These are phyloP conservation scores for Myiagra hebetior DNA, from an alignment of 2,113 vertebrate genomes.

Conservation along the genomic window DNA sequence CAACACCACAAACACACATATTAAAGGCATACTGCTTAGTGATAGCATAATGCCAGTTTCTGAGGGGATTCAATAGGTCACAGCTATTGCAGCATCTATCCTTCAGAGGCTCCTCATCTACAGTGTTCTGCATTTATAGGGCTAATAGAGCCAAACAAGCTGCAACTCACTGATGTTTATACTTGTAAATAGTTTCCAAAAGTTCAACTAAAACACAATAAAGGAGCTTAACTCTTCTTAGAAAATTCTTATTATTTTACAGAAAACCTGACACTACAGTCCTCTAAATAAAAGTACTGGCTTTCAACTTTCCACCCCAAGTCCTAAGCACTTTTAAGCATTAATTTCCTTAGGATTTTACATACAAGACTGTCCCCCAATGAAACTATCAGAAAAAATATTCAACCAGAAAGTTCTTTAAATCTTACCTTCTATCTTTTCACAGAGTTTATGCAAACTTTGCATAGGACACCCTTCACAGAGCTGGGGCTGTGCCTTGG, in stretches of 20 bases:
- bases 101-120: neutral
- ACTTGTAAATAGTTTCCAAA: neutral
- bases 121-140: neutral
- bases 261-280: neutral
- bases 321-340: neutral
- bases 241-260: neutral
- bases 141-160: neutral
- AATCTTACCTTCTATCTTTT: slow-evolving; percentile 89
- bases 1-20: neutral
- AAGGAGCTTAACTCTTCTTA: neutral
- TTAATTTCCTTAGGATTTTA: neutral
- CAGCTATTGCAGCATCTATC: neutral
- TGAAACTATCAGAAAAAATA: neutral
- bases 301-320: neutral
- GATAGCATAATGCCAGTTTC: neutral
- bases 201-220: neutral
- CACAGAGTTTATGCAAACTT: slow-evolving; percentile 89
- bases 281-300: neutral
- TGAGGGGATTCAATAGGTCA: neutral
- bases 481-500: slow-evolving; percentile 80
- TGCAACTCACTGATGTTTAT: neutral
- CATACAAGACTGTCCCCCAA: neutral
- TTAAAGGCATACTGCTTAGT: neutral
- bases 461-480: slow-evolving; percentile 94
- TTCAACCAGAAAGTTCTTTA: neutral